Percentiles rank a stretch among this genome's conserved stretches.
These are phyloP conservation scores for Antechinus stuartii DNA, from an alignment of 2,113 vertebrate species.

Conservation along the genomic window DNA sequence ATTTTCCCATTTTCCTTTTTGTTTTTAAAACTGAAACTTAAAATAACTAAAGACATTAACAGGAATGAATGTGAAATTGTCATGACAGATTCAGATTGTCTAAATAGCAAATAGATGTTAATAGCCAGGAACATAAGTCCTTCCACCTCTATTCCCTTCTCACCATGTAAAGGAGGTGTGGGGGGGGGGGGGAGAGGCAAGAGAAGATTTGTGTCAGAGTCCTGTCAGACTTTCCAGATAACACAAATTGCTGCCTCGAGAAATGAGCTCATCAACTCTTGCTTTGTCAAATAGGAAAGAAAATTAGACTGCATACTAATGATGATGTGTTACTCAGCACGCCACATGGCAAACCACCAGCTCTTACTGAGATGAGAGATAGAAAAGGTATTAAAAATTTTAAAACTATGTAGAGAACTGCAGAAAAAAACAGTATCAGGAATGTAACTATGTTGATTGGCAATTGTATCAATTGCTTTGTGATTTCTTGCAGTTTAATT, in stretches of 20 bases:
- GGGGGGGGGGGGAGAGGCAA: not conserved
- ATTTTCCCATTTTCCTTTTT: not conserved
- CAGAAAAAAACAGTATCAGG: constrained; percentile 31
- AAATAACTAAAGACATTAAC: not conserved
- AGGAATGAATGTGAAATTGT: not conserved
- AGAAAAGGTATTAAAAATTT: constrained; percentile 42
- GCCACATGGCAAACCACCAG: not conserved
- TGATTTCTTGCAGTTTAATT: constrained; percentile 38
- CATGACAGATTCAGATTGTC: not conserved
- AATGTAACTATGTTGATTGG: constrained; percentile 35
- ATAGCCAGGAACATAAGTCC: not conserved
- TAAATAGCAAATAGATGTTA: not conserved
- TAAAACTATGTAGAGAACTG: not conserved
- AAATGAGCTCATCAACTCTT: constrained; percentile 52
- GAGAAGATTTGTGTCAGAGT: constrained; percentile 42
- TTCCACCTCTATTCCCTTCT: constrained; percentile 7
- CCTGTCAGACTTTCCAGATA: constrained; percentile 32
- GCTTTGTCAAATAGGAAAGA: constrained; percentile 62
- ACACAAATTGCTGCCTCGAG: constrained; percentile 59
- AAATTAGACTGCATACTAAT: constrained; percentile 68
- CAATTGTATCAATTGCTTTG: constrained; percentile 51
- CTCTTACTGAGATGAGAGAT: constrained; percentile 48
- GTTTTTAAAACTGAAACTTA: not conserved
- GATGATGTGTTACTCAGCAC: constrained; percentile 51
- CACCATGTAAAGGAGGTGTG: not conserved